Percentiles rank a stretch among this genome's conserved stretches.
phyloP scores from a whole-genome alignment of 2,113 vertebrate species.

The Glaucidium brasilianum region DNA sequence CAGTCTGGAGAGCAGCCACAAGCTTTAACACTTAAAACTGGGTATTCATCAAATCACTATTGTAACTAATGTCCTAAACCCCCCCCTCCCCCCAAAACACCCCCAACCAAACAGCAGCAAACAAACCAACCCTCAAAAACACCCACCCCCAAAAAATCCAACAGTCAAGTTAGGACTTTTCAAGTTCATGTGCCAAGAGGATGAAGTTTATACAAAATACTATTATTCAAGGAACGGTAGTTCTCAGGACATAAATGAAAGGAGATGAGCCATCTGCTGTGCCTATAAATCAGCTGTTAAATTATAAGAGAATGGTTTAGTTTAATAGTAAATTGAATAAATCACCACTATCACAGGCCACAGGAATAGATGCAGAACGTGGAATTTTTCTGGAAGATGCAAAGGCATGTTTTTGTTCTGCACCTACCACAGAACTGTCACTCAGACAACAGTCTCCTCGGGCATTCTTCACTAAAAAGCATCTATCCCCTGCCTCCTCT shows the following conservation, averaged over 20 bases:
- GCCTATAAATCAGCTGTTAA: constrained; percentile 45
- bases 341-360: background rate
- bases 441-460: background rate
- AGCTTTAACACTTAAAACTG: background rate
- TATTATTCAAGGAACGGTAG: constrained; percentile 43
- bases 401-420: background rate
- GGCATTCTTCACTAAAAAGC: background rate
- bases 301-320: constrained; percentile 34
- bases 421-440: background rate
- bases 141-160: background rate
- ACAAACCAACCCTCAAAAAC: background rate
- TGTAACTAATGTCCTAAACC: background rate
- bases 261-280: constrained; percentile 50
- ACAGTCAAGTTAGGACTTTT: background rate
- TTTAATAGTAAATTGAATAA: constrained; percentile 62
- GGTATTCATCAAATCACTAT: constrained; percentile 5
- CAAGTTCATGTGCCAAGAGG: constrained; percentile 5
- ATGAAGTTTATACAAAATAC: background rate
- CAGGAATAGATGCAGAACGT: background rate
- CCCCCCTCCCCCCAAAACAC: background rate
- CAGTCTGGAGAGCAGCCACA: constrained; percentile 55
- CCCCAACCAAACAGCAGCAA: too few species aligned
- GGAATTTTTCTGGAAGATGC: background rate
- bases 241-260: constrained; percentile 6
- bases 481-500: background rate